phyloP scores from a whole-genome alignment of 2,888 invertebrate species.

The Sceliomorpha sp. region DNA sequence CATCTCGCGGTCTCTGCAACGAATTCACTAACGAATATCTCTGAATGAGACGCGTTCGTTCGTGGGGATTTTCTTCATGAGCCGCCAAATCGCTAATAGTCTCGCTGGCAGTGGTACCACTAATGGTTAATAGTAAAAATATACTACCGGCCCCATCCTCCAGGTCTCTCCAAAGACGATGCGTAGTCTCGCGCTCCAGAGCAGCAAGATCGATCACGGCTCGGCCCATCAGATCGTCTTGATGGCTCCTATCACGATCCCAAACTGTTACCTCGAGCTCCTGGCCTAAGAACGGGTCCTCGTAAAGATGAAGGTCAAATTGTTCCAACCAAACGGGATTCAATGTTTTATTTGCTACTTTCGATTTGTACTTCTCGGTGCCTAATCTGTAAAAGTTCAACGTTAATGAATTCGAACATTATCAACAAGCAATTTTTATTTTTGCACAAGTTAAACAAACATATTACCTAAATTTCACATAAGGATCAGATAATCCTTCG shows the following conservation, averaged over 20 bases:
- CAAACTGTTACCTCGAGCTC: conserved; percentile 94
- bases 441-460: neutral
- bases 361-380: conserved; percentile 98
- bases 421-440: conserved; percentile 5
- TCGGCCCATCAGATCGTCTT: conserved; percentile 93
- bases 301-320: conserved; percentile 97
- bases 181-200: conserved; percentile 94
- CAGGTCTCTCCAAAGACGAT: conserved; percentile 92
- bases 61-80: conserved; percentile 90
- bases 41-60: conserved; percentile 81
- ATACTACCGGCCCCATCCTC: conserved; percentile 94
- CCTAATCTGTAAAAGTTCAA: conserved; percentile 86
- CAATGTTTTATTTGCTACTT: conserved; percentile 91
- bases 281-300: conserved; percentile 90
- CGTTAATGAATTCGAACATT: neutral
- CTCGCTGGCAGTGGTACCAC: conserved; percentile 95
- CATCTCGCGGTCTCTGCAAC: conserved; percentile 89
- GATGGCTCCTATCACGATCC: conserved; percentile 92
- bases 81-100: conserved; percentile 94
- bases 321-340: conserved; percentile 98
- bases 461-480: conserved; percentile 94
- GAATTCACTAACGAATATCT: conserved; percentile 80
- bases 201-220: conserved; percentile 90
- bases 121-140: conserved; percentile 94
- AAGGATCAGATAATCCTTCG: conserved; percentile 94